Percentiles rank a stretch among this genome's conserved stretches.
Conservation (phyloP, 2,797 vertebrate species). For the Glyptemys insculpta region DNA sequence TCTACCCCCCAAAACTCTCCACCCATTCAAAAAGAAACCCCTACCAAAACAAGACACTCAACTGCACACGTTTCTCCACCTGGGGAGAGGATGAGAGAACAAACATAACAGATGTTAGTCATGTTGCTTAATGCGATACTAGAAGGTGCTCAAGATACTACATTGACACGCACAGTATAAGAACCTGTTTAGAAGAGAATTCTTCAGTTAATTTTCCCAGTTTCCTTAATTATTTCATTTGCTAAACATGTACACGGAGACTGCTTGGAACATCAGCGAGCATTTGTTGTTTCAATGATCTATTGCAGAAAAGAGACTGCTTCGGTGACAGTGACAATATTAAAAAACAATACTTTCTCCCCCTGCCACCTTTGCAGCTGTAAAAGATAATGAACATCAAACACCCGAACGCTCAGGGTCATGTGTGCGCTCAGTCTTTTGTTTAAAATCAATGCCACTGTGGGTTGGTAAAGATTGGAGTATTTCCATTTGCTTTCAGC, state of each 20-base stretch:
- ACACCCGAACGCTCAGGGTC: neutral
- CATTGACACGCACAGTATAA: neutral
- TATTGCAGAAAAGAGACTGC: neutral
- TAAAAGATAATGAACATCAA: neutral
- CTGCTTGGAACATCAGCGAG: neutral
- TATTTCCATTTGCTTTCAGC: neutral
- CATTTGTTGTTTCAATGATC: neutral
- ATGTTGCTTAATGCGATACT: neutral
- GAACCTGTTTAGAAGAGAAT: neutral
- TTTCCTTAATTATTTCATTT: neutral
- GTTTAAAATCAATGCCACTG: neutral
- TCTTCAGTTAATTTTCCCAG: neutral
- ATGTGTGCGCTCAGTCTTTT: neutral
- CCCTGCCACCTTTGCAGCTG: neutral
- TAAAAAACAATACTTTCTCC: neutral
- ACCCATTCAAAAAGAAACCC: neutral
- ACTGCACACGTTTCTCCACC: neutral
- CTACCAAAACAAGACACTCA: neutral
- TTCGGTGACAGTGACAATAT: neutral
- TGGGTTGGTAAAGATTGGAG: neutral
- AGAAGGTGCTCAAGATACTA: neutral
- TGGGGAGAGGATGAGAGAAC: neutral
- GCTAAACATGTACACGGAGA: accelerated
- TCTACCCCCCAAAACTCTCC: neutral
- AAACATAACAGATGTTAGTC: neutral